phyloP scores from a whole-genome alignment of 1,140 invertebrate genomes.

The Polyergus mexicanus region DNA sequence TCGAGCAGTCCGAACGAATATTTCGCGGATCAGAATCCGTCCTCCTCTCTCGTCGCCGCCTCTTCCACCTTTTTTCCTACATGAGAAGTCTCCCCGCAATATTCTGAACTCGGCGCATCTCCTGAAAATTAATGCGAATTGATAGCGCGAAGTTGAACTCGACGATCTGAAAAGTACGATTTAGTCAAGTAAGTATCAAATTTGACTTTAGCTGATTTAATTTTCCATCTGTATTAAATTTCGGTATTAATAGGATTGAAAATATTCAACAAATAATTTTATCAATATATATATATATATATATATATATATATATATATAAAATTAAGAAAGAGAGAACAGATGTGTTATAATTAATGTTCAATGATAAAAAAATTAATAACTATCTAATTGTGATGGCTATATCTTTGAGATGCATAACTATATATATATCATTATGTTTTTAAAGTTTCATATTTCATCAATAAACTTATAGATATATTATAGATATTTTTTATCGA shows the following conservation, averaged over 20 bases:
- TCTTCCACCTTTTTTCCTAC: conserved; percentile 31
- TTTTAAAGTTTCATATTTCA: background rate
- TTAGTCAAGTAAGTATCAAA: background rate
- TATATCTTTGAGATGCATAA: background rate
- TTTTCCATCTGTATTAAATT: background rate
- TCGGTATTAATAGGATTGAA: background rate
- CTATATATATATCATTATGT: background rate
- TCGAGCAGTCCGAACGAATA: conserved; percentile 69
- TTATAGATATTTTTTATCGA: background rate
- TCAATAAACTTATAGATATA: background rate
- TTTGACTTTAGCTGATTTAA: conserved; percentile 35
- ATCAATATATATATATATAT: background rate
- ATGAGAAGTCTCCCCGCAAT: conserved; percentile 49
- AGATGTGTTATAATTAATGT: background rate
- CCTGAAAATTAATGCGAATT: conserved; percentile 35
- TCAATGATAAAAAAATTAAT: background rate
- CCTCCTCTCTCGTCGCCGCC: conserved; percentile 17
- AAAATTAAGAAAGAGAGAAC: background rate
- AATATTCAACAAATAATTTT: background rate
- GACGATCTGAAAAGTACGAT: conserved; percentile 34
- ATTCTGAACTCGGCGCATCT: conserved; percentile 43
- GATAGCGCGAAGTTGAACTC: conserved; percentile 33
- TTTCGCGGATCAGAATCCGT: conserved; percentile 66
- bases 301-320: background rate
- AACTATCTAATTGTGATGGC: background rate